These are phyloP conservation scores for Drosophila paracracens DNA, from an alignment of 2,888 invertebrate species.

Conservation along the genomic window DNA sequence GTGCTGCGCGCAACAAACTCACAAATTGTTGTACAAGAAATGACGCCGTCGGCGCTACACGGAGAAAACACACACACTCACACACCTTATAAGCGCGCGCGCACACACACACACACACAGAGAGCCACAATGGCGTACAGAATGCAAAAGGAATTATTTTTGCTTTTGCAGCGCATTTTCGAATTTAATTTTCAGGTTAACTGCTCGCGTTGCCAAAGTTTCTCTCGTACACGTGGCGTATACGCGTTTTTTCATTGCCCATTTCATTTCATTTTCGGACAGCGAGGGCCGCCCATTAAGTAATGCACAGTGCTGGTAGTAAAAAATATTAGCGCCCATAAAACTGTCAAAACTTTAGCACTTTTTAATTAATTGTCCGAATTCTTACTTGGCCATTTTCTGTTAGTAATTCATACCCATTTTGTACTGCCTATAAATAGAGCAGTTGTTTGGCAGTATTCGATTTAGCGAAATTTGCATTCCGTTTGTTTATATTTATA, in stretches of 20 bases:
- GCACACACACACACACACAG: conserved; percentile 15
- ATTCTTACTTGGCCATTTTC: conserved; percentile 13
- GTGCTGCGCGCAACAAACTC: conserved; percentile 74
- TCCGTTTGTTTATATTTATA: conserved; percentile 3
- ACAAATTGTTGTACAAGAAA: conserved; percentile 78
- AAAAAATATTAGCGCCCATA: conserved; percentile 37
- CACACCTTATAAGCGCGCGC: not conserved
- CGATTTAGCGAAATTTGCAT: not conserved
- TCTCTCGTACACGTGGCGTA: conserved; percentile 47
- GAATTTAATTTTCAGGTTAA: conserved; percentile 76
- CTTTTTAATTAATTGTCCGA: conserved; percentile 50
- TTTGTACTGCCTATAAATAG: conserved; percentile 26
- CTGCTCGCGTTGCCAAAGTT: conserved; percentile 49
- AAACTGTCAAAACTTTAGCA: conserved; percentile 51
- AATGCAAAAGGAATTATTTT: conserved; percentile 71
- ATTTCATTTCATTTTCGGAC: conserved; percentile 37
- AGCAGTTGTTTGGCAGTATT: conserved; percentile 4
- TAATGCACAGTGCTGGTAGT: conserved; percentile 29
- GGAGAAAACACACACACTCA: conserved; percentile 18
- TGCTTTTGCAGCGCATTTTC: conserved; percentile 68
- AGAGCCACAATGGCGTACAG: conserved; percentile 4
- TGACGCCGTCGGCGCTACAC: conserved; percentile 69
- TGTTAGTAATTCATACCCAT: conserved; percentile 5
- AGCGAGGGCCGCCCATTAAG: conserved; percentile 46
- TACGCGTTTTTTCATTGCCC: conserved; percentile 59